phyloP scores from a whole-genome alignment of 2,888 invertebrate species.

The Ametastegia equiseti region DNA sequence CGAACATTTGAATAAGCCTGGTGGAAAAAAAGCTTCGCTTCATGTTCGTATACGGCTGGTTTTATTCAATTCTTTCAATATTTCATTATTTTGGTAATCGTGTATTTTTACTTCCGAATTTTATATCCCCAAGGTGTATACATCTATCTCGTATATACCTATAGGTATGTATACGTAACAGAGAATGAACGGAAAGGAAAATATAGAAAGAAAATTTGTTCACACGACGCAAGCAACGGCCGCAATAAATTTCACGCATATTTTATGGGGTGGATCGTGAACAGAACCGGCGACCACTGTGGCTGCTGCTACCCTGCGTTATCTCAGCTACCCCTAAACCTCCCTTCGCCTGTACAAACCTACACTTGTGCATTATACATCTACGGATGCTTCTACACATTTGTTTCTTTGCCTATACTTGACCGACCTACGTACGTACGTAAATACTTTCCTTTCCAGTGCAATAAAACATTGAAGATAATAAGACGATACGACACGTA shows the following conservation, averaged over 20 bases:
- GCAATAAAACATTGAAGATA: slow-evolving; percentile 57
- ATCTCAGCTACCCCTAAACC: slow-evolving; percentile 29
- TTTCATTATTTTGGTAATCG: not conserved
- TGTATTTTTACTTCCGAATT: not conserved
- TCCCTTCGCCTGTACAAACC: not conserved
- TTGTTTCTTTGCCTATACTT: too few relatives aligned
- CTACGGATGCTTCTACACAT: not conserved
- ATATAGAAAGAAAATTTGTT: not conserved
- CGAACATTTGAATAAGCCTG: too few relatives aligned
- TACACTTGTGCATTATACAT: slow-evolving; percentile 17
- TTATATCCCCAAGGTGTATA: not conserved
- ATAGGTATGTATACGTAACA: too few relatives aligned
- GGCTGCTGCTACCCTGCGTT: slow-evolving; percentile 43
- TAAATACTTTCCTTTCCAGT: not conserved
- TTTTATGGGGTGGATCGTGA: slow-evolving; percentile 58
- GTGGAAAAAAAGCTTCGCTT: too few relatives aligned
- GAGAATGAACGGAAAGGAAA: not conserved
- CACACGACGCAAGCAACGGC: slow-evolving; percentile 43
- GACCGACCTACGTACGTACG: not conserved
- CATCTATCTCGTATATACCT: too few relatives aligned
- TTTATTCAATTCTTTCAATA: too few relatives aligned
- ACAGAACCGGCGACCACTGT: slow-evolving; percentile 38
- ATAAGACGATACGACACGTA: slow-evolving; percentile 55
- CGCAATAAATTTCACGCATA: slow-evolving; percentile 55
- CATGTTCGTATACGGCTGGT: too few relatives aligned